phyloP scores from a whole-genome alignment of 2,113 vertebrate genomes.

The Carassius gibelio region DNA sequence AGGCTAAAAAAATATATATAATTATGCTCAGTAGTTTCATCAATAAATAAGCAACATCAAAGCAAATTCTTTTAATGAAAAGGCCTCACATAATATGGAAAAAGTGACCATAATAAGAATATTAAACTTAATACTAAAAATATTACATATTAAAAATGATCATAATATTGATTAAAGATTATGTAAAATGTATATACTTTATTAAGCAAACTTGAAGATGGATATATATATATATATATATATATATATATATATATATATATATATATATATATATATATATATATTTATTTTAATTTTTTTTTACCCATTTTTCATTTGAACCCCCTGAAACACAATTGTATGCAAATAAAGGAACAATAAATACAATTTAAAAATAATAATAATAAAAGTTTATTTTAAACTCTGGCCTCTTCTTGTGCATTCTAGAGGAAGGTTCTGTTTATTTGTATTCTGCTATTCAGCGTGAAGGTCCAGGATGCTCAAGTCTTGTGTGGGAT shows the following conservation, averaged over 20 bases:
- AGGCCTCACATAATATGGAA: neutral
- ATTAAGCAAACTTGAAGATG: neutral
- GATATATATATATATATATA: neutral
- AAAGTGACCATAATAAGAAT: neutral
- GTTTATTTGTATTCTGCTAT: constrained; percentile 43
- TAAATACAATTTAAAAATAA: neutral
- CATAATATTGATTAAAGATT: neutral
- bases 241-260: neutral
- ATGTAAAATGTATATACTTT: neutral
- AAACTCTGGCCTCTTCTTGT: neutral
- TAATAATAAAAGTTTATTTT: neutral
- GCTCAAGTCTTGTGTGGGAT: constrained; percentile 24
- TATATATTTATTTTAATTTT: too few species aligned
- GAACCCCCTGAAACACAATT: neutral
- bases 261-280: too few species aligned
- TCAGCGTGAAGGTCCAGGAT: constrained; percentile 12
- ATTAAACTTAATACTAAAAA: constrained; percentile 40
- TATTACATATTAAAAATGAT: neutral
- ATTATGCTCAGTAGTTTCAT: constrained; percentile 2
- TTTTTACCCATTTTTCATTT: neutral
- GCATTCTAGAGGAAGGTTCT: constrained; percentile 43
- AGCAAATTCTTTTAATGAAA: neutral
- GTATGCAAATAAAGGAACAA: neutral
- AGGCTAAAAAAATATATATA: neutral
- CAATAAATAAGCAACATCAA: neutral